These are phyloP conservation scores for Melopsittacus undulatus DNA, from an alignment of 2,797 vertebrate species.

Conservation along the genomic window DNA sequence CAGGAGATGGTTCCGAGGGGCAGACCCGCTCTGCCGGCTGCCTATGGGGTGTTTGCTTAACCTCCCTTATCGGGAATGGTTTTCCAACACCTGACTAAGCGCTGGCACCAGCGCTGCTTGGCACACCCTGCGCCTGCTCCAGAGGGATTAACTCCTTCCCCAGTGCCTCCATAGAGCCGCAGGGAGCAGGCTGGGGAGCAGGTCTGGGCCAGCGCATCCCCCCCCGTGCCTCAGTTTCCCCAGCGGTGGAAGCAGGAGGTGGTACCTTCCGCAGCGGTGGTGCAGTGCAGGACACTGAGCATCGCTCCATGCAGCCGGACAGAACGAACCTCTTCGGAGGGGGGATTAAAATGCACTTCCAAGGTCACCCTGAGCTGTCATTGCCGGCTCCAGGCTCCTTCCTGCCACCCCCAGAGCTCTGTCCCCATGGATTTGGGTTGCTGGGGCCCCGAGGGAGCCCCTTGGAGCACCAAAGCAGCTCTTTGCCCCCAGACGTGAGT, in stretches of 20 bases:
- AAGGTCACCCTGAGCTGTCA: constrained; percentile 16
- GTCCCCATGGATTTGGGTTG: background rate
- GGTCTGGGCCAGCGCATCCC: rapidly evolving
- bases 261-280: rapidly evolving
- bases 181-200: background rate
- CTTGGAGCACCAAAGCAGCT: background rate
- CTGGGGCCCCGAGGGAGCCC: background rate
- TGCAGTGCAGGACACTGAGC: background rate
- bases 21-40: background rate
- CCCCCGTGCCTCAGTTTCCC: constrained; percentile 6
- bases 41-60: background rate
- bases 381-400: background rate
- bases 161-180: rapidly evolving
- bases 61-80: background rate
- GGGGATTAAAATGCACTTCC: background rate
- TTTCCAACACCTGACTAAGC: background rate
- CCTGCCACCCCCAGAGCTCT: background rate
- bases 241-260: background rate
- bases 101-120: background rate
- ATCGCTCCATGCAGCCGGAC: background rate
- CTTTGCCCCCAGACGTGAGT: background rate
- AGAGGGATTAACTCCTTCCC: background rate
- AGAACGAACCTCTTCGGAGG: background rate
- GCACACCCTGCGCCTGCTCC: background rate
- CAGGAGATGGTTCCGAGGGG: background rate